Base-by-base conservation (phyloP, 1,140 invertebrate genomes). In the Drosophila tristis region DNA sequence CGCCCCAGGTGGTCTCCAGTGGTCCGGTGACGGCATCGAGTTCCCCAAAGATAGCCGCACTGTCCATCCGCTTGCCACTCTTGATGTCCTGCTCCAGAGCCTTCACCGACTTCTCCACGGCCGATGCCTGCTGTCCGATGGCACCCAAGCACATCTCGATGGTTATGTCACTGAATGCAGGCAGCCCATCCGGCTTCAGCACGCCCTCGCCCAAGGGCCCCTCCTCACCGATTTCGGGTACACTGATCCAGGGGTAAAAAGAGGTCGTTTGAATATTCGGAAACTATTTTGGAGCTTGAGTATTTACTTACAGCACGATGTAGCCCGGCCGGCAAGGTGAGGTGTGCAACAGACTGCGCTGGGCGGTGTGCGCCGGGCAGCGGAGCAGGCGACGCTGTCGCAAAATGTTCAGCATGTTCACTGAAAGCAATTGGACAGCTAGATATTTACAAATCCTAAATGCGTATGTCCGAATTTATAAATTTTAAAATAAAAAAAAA, bases 221-320 rank as follows among this genome's bases (percentile, higher is more conserved):
- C 85, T 98, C 97, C 90, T 96, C 95, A 5, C 97, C 97, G 50
- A 98, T 96, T 94, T 98, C 97, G 47, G 98, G 98, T 60, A 98
- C 94, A 73, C 97, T 98, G 8, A 7, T 64, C 39, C 8, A 29
- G 25, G 23, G n/a, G 16, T 13, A 31, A 49, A 20, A 43, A 44
- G 35, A 39, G 4, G 11, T 13, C 35, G 31, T 39, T 39, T 11
- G 8, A 39, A 4, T 25, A 43, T 31, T 13, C 0, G 6, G 8
- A 8, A n/a, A 50, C 5, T 1, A 48, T 61, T 20, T 53, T 9
- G 7, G 8, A 8, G 20, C 56, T 8, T 48, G 16, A 39, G 45
- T 50, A 20, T 43, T 48, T 5, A 58, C 90, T 91, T 80, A 91
- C 90, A 91, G 79, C 51, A 91, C 90, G 63, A 91, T 91, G 45